Percentiles rank a stretch among this genome's conserved stretches.
These are phyloP conservation scores for Agriopis aurantiaria DNA, from an alignment of 2,888 invertebrate species.

Conservation along the genomic window DNA sequence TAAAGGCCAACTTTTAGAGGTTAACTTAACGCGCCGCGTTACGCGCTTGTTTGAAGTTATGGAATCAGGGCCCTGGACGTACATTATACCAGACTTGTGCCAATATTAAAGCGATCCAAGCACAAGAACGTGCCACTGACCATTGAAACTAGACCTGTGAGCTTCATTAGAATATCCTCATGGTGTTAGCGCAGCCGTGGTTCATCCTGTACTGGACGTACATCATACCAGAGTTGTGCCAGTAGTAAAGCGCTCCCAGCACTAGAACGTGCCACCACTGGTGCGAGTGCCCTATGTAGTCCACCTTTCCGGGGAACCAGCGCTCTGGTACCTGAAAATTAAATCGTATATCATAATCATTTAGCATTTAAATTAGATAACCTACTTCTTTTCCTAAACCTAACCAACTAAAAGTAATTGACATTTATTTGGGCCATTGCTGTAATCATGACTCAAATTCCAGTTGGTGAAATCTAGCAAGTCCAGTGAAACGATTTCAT, in stretches of 20 bases:
- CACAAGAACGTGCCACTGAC: conserved; percentile 94
- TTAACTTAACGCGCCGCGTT: too few species aligned
- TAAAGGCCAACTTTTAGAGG: too few species aligned
- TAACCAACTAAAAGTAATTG: background rate
- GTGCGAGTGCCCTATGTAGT: conserved; percentile 97
- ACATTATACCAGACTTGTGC: conserved; percentile 95
- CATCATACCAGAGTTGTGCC: conserved; percentile 96
- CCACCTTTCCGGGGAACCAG: conserved; percentile 94
- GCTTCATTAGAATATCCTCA: conserved; percentile 84
- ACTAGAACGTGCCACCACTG: conserved; percentile 99
- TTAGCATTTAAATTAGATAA: conserved; percentile 3
- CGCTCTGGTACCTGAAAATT: conserved; percentile 91
- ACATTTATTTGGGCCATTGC: background rate
- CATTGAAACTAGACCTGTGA: conserved; percentile 1
- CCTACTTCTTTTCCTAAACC: background rate
- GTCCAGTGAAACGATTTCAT: too few species aligned
- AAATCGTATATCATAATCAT: background rate
- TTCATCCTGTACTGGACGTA: conserved; percentile 93
- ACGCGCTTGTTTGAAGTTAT: too few species aligned
- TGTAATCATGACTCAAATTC: too few species aligned
- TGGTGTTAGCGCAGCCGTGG: conserved; percentile 90
- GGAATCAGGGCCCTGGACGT: too few species aligned
- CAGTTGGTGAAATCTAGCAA: too few species aligned
- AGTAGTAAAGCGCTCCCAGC: conserved; percentile 95
- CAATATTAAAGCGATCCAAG: conserved; percentile 96